Evolutionary conservation across 2,113 vertebrate genomes (phyloP), one percentile per base, ranked within the genome.

Genomic region (Hoplias malabaricus): DNA sequence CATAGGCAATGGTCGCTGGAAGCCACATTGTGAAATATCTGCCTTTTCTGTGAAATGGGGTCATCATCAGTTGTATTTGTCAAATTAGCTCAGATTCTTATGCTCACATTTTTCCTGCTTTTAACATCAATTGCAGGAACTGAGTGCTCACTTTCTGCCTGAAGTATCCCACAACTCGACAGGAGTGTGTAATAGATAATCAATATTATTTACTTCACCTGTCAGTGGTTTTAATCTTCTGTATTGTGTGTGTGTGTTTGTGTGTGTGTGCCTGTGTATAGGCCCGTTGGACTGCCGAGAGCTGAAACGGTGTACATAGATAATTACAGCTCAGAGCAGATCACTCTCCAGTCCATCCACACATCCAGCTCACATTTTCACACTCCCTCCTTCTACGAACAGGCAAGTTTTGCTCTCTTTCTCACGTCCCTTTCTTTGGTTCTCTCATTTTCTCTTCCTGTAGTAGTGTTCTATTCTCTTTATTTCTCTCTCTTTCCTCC

Each of bases 281-380:
- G 97, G 88, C 93, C 92, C 71, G 89, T 99, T 88, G 95, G 96
- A 59, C 89, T 95, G 84, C 95, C 96, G 66, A 93, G 93, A 90
- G 95, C 94, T 85, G 95, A 98, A 94, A 92, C 95, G 77, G 92
- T 99, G 80, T 90, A 95, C 88, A 94, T 94, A 75, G 95, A 95
- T 87, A 99, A 99, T 88, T 96, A 96, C 79, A 98, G 94, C 83
- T 93, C 93, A 89, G 96, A 98, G 56, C 94, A 92, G 85, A 92
- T 99, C 75, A 94, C 95, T 79, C 93, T 98, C 91, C 94, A 95
- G 86, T 98, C 97, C 23, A 92, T 98, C 94, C 96, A 96, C 93
- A 95, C 96, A 89, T 91, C 95, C 86, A 94, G 94, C 88, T 93
- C 93, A 84, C 94, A 98, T 92, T 98, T 99, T 93, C 95, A 98